A percentile compares a stretch with the other conserved stretches of the same genome.
Evolutionary conservation across 2,113 vertebrate species (phyloP).

Genomic region (Oreochromis niloticus): DNA sequence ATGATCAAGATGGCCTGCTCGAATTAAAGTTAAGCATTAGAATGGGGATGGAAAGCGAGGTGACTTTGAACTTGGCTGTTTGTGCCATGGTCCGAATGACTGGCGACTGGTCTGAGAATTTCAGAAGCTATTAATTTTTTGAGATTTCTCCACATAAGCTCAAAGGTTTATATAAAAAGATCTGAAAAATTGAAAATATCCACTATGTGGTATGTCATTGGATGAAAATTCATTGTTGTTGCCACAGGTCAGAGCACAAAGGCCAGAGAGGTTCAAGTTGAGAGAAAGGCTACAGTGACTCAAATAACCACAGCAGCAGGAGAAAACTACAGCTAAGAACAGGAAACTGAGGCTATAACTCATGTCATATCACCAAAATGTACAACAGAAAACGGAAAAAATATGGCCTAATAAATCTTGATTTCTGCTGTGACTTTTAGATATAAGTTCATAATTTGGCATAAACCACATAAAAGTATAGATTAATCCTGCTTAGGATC

Average conservation of each 20-base stretch:
- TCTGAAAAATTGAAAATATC: fast-evolving
- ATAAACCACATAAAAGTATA: not conserved
- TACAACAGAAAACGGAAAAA: fast-evolving
- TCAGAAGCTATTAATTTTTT: not conserved
- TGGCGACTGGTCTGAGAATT: not conserved
- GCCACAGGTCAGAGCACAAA: not conserved
- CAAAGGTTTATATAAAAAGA: fast-evolving
- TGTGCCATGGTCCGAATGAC: fast-evolving
- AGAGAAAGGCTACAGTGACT: not conserved
- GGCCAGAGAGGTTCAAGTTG: not conserved
- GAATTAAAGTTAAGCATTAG: not conserved
- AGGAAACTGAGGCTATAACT: not conserved
- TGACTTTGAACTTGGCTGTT: not conserved
- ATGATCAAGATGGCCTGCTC: not conserved
- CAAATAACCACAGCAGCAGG: not conserved
- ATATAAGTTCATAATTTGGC: not conserved
- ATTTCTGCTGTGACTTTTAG: not conserved
- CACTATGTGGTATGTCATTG: not conserved
- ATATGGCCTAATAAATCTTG: not conserved
- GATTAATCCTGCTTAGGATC: not conserved
- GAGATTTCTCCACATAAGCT: not conserved
- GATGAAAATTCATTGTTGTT: not conserved
- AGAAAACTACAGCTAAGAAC: not conserved
- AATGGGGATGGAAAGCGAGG: not conserved
- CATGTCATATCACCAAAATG: not conserved